Conservation (phyloP, 2,113 vertebrate genomes). For the Xenopus borealis region DNA sequence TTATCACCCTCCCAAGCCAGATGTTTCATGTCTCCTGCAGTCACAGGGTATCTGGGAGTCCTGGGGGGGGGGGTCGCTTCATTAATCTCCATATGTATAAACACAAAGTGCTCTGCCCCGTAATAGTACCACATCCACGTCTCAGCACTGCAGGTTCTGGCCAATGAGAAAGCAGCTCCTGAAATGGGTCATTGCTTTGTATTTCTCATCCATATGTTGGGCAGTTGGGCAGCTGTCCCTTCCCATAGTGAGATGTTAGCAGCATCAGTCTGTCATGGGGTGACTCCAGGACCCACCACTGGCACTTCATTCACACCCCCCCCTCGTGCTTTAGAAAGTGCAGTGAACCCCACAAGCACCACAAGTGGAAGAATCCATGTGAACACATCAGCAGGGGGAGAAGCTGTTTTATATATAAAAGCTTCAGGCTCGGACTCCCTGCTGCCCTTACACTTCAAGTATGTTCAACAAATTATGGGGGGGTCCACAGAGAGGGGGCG, state of each 20-base stretch:
- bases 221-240: not conserved
- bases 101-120: slow-evolving; percentile 23
- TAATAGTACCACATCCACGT: too few species aligned
- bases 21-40: not conserved
- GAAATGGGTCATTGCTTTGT: not conserved
- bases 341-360: not conserved
- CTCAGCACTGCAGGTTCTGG: not conserved
- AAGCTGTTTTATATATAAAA: not conserved
- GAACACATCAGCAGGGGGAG: not conserved
- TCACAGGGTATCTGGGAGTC: not conserved
- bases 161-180: not conserved
- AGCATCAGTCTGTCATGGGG: not conserved
- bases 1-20: not conserved
- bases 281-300: not conserved
- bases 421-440: too few species aligned
- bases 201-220: not conserved
- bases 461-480: not conserved
- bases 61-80: not conserved
- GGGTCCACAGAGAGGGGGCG: too few species aligned
- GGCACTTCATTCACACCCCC: not conserved
- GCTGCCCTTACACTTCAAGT: slow-evolving; percentile 34
- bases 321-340: not conserved
- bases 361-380: not conserved
- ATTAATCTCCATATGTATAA: not conserved
- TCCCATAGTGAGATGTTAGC: not conserved